Conservation (phyloP, 2,797 vertebrate species). For the Brachyrhaphis roseni region DNA sequence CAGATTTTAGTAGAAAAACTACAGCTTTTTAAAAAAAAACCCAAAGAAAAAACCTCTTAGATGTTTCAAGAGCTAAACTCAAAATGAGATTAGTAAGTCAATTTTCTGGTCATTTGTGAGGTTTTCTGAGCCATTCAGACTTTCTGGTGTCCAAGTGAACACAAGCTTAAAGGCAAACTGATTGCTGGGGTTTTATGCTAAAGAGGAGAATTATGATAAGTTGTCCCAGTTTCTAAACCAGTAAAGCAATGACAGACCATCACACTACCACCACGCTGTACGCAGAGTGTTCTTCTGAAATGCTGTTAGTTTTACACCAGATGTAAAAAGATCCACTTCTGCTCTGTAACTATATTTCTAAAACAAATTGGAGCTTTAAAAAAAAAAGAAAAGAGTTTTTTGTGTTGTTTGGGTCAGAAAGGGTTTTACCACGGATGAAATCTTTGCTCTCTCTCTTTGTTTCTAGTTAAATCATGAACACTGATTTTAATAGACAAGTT, state of each 20-base stretch:
- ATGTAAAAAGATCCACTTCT: neutral
- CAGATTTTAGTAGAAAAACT: neutral
- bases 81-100: neutral
- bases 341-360: neutral
- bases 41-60: neutral
- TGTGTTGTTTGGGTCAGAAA: neutral
- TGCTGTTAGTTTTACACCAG: neutral
- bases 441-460: neutral
- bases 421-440: neutral
- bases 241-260: neutral
- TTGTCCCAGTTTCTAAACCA: neutral
- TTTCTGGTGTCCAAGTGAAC: neutral
- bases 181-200: neutral
- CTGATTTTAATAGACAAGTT: neutral
- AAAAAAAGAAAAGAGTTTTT: neutral
- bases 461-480: neutral
- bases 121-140: neutral
- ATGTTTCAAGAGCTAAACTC: neutral
- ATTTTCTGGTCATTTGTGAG: neutral
- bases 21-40: too few relatives aligned
- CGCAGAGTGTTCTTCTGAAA: neutral
- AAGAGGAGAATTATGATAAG: neutral
- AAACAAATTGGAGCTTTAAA: neutral
- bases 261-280: neutral
- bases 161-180: neutral